A percentile compares a stretch with the other conserved stretches of the same genome.
phyloP scores from a whole-genome alignment of 2,113 vertebrate genomes.

The Platysteira castanea region DNA sequence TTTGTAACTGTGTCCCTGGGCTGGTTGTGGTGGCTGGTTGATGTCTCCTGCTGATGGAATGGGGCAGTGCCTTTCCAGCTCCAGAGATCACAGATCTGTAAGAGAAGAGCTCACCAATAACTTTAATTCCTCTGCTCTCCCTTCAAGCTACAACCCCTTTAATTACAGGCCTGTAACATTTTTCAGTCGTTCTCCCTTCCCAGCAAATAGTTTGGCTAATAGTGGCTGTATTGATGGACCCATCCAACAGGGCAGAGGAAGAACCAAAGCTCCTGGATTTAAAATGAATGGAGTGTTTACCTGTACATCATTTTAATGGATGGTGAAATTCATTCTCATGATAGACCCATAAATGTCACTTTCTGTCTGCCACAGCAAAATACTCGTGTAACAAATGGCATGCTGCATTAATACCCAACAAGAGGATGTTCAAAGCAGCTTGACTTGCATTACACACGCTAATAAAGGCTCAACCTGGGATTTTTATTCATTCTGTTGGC shows the following conservation, averaged over 20 bases:
- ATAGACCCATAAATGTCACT: constrained; percentile 80
- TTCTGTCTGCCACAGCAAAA: constrained; percentile 72
- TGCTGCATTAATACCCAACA: constrained; percentile 63
- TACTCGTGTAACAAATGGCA: constrained; percentile 66
- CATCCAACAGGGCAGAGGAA: constrained; percentile 34
- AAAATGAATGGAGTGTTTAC: constrained; percentile 78
- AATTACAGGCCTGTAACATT: constrained; percentile 36
- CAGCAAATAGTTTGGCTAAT: constrained; percentile 48
- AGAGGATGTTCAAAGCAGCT: constrained; percentile 52
- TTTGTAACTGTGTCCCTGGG: not conserved
- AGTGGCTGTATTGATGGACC: constrained; percentile 56
- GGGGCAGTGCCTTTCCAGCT: not conserved
- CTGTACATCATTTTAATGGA: constrained; percentile 76
- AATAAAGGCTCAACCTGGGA: constrained; percentile 44
- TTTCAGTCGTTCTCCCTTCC: constrained; percentile 30
- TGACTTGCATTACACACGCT: constrained; percentile 40
- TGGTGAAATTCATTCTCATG: constrained; percentile 80
- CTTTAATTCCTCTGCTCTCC: not conserved
- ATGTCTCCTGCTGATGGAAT: not conserved
- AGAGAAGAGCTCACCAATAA: not conserved
- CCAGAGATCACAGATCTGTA: not conserved
- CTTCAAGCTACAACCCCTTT: constrained; percentile 26
- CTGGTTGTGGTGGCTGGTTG: not conserved
- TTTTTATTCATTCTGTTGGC: constrained; percentile 38
- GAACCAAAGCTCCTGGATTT: constrained; percentile 66